Conservation (phyloP, 2,113 vertebrate species). For the Coreoperca whiteheadi region DNA sequence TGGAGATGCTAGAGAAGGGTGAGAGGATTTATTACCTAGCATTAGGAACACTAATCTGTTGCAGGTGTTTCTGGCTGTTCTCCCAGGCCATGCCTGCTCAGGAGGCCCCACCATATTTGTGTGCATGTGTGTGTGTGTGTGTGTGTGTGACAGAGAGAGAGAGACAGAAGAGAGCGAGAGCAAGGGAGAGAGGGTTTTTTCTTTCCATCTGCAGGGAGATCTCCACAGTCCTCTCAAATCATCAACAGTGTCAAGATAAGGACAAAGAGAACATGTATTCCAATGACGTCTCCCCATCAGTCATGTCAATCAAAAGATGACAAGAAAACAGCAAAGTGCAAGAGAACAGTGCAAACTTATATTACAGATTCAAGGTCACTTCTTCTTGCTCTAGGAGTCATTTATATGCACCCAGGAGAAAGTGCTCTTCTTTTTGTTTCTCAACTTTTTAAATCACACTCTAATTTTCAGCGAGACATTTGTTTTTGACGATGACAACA, state of each 20-base stretch:
- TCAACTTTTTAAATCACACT: slow-evolving; percentile 33
- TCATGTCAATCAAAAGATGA: slow-evolving; percentile 6
- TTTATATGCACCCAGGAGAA: slow-evolving; percentile 7
- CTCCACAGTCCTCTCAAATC: slow-evolving; percentile 47
- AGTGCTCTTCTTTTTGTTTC: slow-evolving; percentile 12
- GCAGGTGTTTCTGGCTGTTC: slow-evolving; percentile 87
- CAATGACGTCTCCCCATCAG: slow-evolving; percentile 24
- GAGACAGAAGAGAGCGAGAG: slow-evolving; percentile 35
- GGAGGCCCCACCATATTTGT: slow-evolving; percentile 77
- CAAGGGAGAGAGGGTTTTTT: slow-evolving; percentile 27
- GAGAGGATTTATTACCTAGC: slow-evolving; percentile 85
- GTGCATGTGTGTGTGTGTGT: slow-evolving; percentile 38
- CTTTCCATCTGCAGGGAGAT: slow-evolving; percentile 40
- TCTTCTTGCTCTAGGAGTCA: neutral
- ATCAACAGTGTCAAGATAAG: slow-evolving; percentile 50
- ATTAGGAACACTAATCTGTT: slow-evolving; percentile 87
- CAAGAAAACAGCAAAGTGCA: slow-evolving; percentile 13
- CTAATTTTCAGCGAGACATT: neutral
- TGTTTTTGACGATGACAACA: slow-evolving; percentile 56
- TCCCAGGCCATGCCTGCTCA: slow-evolving; percentile 72
- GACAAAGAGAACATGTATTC: slow-evolving; percentile 41
- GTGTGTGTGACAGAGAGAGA: slow-evolving; percentile 45
- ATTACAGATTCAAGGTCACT: neutral
- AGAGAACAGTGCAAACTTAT: neutral
- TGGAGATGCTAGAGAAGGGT: slow-evolving; percentile 76